Evolutionary conservation across 2,113 vertebrate genomes (phyloP), one percentile per base, ranked within the genome.

Genomic region (Epinephelus moara): DNA sequence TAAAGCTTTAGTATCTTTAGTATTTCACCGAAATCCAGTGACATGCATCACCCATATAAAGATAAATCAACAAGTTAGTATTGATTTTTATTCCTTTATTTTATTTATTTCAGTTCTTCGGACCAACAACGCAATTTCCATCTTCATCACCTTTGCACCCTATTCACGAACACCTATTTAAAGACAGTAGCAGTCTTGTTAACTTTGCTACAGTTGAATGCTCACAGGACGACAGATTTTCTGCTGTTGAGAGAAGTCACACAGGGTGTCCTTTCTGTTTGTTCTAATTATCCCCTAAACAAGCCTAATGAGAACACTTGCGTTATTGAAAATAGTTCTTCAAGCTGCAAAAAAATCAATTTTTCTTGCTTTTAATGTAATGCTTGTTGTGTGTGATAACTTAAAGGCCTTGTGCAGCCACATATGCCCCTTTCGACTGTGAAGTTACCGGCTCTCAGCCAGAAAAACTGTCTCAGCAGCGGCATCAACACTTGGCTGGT

Each of bases 251-350:
- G 30, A 71, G 78, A 70, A 9, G 25, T 7, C 56, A 14, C 11
- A 52, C 4, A 69, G 30, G 21, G 7, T 8, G 70, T 75, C n/a
- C 10, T 78, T 49, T 70, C 8, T 70, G 69, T 63, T 79, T 79
- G 21, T 62, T 55, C 78, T 23, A 63, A 61, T 27, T 55, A 70
- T 59, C 63, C 55, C 27, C n/a, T 9, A 62, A 74, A 86, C 59
- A 77, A 69, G 19, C 40, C 42, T 14, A 19, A 50, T 49, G 61
- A 21, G 17, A 27, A 47, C n/a, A 33, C 42, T 8, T 19, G 50
- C 40, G 40, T 49, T n/a, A 50, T 63, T 13, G 15, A 7, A 70
- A 52, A 15, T 30, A 5, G 3, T 25, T n/a, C 15, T 10, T 40
- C 11, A 5, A 2, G 33, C 21, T 69, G 25, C 30, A 37, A 27